phyloP scores from a whole-genome alignment of 2,797 vertebrate genomes.

The Falco novaeseelandiae region DNA sequence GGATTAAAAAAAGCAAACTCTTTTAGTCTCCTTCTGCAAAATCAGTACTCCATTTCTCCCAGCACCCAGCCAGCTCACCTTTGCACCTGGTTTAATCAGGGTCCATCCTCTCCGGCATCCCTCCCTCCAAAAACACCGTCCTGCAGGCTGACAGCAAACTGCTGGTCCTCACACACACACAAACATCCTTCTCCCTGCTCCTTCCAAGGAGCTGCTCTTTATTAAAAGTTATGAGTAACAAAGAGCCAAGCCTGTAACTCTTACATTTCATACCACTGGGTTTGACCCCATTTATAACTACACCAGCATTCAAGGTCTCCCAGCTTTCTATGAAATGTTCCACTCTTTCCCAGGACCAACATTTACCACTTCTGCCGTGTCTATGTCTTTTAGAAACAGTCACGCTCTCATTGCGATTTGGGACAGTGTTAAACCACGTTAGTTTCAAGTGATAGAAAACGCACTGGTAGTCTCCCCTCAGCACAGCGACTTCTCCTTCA shows the following conservation, averaged over 20 bases:
- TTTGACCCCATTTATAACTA: neutral
- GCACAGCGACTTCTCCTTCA: neutral
- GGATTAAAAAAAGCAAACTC: neutral
- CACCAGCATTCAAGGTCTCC: neutral
- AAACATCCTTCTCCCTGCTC: neutral
- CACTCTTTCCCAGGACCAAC: neutral
- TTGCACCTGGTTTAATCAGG: neutral
- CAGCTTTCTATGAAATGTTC: neutral
- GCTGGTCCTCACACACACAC: neutral
- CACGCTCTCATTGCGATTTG: accelerated
- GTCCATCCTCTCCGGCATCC: neutral
- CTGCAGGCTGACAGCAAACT: neutral
- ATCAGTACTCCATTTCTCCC: neutral
- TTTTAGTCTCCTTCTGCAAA: neutral
- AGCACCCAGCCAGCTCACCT: neutral
- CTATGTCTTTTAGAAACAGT: neutral
- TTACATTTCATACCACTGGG: neutral
- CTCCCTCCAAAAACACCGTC: neutral
- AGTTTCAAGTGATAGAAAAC: neutral
- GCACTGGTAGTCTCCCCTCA: neutral
- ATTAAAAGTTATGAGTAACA: neutral
- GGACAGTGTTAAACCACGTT: neutral
- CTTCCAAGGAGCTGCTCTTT: neutral
- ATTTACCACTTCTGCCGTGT: neutral
- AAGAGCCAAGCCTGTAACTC: neutral